Conservation (phyloP, 2,888 invertebrate genomes). For the Pachliopta kotzebuea region DNA sequence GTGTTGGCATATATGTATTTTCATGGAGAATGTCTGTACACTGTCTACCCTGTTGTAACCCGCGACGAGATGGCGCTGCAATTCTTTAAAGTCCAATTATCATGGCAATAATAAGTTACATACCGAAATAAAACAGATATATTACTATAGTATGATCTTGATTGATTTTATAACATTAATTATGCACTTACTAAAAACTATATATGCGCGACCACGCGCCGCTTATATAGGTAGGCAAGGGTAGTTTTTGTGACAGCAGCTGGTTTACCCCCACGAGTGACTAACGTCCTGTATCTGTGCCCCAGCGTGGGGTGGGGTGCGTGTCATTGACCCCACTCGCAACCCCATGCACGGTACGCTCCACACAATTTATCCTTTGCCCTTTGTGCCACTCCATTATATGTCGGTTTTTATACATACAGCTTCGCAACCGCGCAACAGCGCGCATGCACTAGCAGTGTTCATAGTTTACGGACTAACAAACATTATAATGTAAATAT, state of each 20-base stretch:
- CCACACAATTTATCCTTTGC: conserved; percentile 70
- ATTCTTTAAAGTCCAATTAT: too few relatives aligned
- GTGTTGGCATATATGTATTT: too few relatives aligned
- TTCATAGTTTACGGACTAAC: conserved; percentile 54
- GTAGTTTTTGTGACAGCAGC: conserved; percentile 77
- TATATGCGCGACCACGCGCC: conserved; percentile 47
- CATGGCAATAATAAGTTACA: too few relatives aligned
- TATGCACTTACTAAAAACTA: conserved; percentile 30
- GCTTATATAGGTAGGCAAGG: conserved; percentile 47
- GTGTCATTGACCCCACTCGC: conserved; percentile 76
- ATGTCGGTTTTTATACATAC: conserved; percentile 61
- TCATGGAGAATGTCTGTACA: too few relatives aligned
- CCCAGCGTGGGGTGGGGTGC: conserved; percentile 72
- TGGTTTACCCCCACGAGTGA: conserved; percentile 74
- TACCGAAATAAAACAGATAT: too few relatives aligned
- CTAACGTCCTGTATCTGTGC: conserved; percentile 75
- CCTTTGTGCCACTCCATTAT: conserved; percentile 70
- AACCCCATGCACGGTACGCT: conserved; percentile 62
- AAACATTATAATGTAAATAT: conserved; percentile 33
- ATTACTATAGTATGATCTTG: too few relatives aligned
- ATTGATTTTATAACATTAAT: neutral
- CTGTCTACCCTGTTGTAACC: too few relatives aligned
- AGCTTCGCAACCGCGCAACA: conserved; percentile 48
- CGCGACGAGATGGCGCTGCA: too few relatives aligned
- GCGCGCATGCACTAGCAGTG: conserved; percentile 46